Evolutionary conservation across 1,140 invertebrate genomes (phyloP).

Genomic region (Reticulitermes speratus): DNA sequence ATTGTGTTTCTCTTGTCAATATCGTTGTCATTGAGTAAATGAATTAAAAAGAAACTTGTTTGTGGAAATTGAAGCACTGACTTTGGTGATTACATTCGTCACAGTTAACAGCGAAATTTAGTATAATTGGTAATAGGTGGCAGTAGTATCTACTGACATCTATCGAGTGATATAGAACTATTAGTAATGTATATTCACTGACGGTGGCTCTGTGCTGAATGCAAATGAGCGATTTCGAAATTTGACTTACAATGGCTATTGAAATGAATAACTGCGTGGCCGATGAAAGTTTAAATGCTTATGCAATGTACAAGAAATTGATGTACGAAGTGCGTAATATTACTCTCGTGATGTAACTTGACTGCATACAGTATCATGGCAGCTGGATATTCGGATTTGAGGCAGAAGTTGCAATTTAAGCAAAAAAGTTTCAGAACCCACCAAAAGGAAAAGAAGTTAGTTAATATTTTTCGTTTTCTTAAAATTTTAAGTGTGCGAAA

Average conservation of each 20-base stretch:
- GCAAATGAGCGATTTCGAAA: background rate
- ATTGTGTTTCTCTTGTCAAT: too few relatives aligned
- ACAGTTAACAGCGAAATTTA: too few relatives aligned
- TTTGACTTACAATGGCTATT: constrained; percentile 8
- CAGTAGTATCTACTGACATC: background rate
- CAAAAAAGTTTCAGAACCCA: constrained; percentile 29
- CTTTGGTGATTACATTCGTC: too few relatives aligned
- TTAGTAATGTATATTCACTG: background rate
- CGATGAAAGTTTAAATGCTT: background rate
- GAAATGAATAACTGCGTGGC: background rate
- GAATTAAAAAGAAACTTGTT: too few relatives aligned
- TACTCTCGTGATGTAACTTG: background rate
- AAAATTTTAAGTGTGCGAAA: background rate
- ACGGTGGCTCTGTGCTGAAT: background rate
- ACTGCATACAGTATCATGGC: constrained; percentile 29
- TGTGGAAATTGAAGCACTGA: too few relatives aligned
- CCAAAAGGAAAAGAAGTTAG: constrained; percentile 32
- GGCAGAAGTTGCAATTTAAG: constrained; percentile 35
- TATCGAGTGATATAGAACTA: background rate
- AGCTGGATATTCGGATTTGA: constrained; percentile 32
- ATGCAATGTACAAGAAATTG: background rate
- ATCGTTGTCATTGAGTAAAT: too few relatives aligned
- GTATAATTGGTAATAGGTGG: too few relatives aligned
- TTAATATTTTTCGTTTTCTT: background rate
- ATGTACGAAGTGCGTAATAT: constrained; percentile 26